Evolutionary conservation across 37 sponge, comb jelly and placozoan species (phyloP), one percentile per base, ranked within the genome.

Genomic region (Crambe crambe): DNA sequence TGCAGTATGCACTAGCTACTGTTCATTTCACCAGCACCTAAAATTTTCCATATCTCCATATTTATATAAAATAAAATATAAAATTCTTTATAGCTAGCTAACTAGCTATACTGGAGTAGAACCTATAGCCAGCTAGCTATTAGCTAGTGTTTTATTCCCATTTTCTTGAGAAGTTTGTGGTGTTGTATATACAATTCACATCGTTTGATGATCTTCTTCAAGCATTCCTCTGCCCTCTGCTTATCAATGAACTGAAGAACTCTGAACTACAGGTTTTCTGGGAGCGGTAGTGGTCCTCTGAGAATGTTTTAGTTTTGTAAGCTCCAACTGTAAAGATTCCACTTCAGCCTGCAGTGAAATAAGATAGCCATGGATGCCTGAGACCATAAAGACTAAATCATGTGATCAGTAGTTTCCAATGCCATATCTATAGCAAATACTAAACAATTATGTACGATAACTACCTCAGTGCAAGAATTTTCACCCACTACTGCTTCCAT

Each of bases 91-190:
- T n/a, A n/a, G n/a, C n/a, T n/a, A n/a, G n/a, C n/a, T n/a, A n/a
- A n/a, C n/a, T n/a, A n/a, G n/a, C n/a, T n/a, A n/a, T n/a, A n/a
- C n/a, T n/a, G n/a, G n/a, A n/a, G n/a, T n/a, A n/a, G n/a, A n/a
- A n/a, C n/a, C n/a, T n/a, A n/a, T n/a, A n/a, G n/a, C n/a, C n/a
- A n/a, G n/a, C n/a, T n/a, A n/a, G n/a, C n/a, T n/a, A n/a, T n/a
- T n/a, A 63, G 65, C n/a, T 63, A 63, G 17, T 63, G 9, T 25
- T 35, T 74, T 12, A 56, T 54, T 3, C 68, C 37, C 67, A 78
- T 61, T 40, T 78, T 35, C 47, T 78, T 78, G 26, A 78, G 78
- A 3, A 78, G 34, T 35, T 78, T 29, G 68, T 78, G 78, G 5
- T 67, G 10, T 54, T 78, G 38, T 15, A 78, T 54, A n/a, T 65